Evolutionary conservation across 2,888 invertebrate species (phyloP), one percentile per base, ranked within the genome.

Genomic region (Acronicta aceris): DNA sequence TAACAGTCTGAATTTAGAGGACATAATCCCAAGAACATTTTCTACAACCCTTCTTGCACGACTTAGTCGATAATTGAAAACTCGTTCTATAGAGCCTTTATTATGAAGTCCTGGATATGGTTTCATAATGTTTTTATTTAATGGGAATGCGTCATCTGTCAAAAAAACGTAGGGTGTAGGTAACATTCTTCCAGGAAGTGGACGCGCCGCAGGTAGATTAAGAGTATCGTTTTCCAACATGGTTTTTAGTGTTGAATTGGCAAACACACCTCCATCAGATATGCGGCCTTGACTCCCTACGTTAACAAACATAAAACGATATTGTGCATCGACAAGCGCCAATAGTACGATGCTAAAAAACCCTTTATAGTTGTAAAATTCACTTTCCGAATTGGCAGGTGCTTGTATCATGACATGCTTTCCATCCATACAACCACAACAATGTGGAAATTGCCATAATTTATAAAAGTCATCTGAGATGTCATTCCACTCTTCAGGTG

Each of bases 61-160:
- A 27, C 27, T 27, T 5, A 27, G 27, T 27, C 27, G 36, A 36
- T 60, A 59, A 53, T 59, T 59, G 16, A 65, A 68, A 51, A 70
- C 50, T 46, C 52, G 49, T 50, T 54, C 48, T 48, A 27, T 52
- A 38, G 50, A 52, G 15, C 48, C 53, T 65, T 51, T 38, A 38
- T 48, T 36, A 15, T 48, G 33, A 36, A 36, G 48, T 36, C 48
- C 48, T 33, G 36, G 49, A 54, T 54, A 55, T 48, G 57, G 54
- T 50, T 58, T 65, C 53, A 65, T 50, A 42, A 59, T 53, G 41
- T 70, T 57, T 10, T 38, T 33, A 52, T 55, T 57, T 17, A 65
- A 49, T 16, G 63, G 52, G 54, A 65, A 70, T 17, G 70, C 65
- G 45, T 63, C 64, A 57, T 66, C 70, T 47, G 59, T 55, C n/a